These are phyloP conservation scores for Andrena minutula DNA, from an alignment of 2,888 invertebrate genomes.

Conservation along the genomic window DNA sequence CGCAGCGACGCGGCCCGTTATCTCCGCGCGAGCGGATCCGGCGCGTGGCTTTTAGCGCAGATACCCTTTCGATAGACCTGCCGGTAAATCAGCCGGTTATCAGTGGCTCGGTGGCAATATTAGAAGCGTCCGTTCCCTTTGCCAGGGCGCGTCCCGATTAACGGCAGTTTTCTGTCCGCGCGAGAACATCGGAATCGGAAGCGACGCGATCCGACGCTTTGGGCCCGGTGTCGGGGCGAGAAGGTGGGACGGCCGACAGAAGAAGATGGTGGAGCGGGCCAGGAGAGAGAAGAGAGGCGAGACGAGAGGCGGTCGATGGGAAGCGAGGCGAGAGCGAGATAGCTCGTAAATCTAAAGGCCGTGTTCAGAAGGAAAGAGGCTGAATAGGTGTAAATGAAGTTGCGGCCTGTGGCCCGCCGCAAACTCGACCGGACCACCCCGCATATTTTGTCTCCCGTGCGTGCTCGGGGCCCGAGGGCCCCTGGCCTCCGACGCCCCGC, in stretches of 20 bases:
- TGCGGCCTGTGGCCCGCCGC: conserved; percentile 79
- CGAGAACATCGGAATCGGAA: conserved; percentile 10
- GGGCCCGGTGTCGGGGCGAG: conserved; percentile 33
- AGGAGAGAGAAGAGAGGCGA: conserved; percentile 12
- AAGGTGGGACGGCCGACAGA: conserved; percentile 33
- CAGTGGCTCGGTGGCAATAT: conserved; percentile 33
- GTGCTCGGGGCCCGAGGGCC: conserved; percentile 31
- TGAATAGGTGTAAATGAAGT: conserved; percentile 85
- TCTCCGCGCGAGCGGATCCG: conserved; percentile 38
- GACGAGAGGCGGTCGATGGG: conserved; percentile 16
- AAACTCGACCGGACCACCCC: conserved; percentile 78
- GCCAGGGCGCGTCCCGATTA: neutral
- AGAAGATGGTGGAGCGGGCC: conserved; percentile 36
- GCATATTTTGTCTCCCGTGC: conserved; percentile 74
- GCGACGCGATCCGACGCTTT: conserved; percentile 51
- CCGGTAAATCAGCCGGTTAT: conserved; percentile 58
- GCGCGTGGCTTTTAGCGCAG: conserved; percentile 66
- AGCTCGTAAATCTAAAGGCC: conserved; percentile 81
- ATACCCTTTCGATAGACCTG: conserved; percentile 32
- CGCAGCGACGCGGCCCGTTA: neutral
- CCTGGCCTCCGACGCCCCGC: neutral
- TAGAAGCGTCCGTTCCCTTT: neutral
- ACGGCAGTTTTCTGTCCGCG: neutral
- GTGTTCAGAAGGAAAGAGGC: conserved; percentile 72
- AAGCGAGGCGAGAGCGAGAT: conserved; percentile 68